Evolutionary conservation across 2,113 vertebrate genomes (phyloP).

Genomic region (Melanocharis versteri): DNA sequence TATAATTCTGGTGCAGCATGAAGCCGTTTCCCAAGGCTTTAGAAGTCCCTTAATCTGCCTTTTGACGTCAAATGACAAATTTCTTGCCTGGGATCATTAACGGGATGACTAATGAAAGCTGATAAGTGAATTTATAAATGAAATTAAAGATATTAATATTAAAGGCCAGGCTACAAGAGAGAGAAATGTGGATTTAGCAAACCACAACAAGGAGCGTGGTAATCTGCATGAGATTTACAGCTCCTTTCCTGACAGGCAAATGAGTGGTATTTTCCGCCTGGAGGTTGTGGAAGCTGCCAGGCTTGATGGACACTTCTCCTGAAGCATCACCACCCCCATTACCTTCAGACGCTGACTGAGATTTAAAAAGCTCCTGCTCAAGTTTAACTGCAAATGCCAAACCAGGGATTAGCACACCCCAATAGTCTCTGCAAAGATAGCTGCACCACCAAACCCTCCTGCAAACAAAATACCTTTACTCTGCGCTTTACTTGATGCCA

Average conservation of each 20-base stretch:
- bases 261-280: not conserved
- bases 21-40: slow-evolving; percentile 8
- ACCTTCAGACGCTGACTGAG: not conserved
- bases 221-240: slow-evolving; percentile 21
- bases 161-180: not conserved
- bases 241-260: not conserved
- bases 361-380: not conserved
- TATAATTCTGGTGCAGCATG: not conserved
- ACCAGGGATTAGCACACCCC: not conserved
- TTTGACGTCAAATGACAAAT: slow-evolving; percentile 50
- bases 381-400: not conserved
- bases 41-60: slow-evolving; percentile 36
- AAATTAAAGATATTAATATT: slow-evolving; percentile 44
- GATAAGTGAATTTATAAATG: slow-evolving; percentile 56
- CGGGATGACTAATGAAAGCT: slow-evolving; percentile 41
- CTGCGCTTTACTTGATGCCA: not conserved
- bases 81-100: slow-evolving; percentile 42
- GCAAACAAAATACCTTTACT: not conserved
- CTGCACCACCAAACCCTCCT: not conserved
- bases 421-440: not conserved
- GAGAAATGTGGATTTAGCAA: slow-evolving; percentile 16
- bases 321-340: not conserved
- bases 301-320: not conserved
- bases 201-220: not conserved
- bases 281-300: not conserved